These are phyloP conservation scores for Scolopax bukidnonensis DNA, from an alignment of 2,797 vertebrate species.

Conservation along the genomic window DNA sequence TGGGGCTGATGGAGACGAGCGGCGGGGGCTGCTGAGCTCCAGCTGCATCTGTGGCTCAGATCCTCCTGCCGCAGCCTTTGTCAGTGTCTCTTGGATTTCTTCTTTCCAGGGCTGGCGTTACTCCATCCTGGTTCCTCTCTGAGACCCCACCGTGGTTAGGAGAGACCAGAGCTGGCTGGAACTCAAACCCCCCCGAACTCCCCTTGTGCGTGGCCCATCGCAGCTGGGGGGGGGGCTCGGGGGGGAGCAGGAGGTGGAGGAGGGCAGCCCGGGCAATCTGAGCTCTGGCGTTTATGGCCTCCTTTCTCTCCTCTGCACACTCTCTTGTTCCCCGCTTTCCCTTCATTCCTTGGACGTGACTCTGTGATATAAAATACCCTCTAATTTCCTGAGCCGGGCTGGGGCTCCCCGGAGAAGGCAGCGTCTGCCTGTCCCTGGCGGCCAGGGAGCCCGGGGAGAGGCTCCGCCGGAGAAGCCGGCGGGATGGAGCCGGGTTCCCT, in stretches of 20 bases:
- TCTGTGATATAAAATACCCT: slow-evolving; percentile 50
- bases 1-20: background rate
- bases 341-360: slow-evolving; percentile 50
- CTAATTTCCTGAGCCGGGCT: slow-evolving; percentile 35
- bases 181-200: background rate
- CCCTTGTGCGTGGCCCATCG: background rate
- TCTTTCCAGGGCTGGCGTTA: background rate
- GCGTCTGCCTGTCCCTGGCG: background rate
- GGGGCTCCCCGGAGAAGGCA: slow-evolving; percentile 21
- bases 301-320: background rate
- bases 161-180: slow-evolving; percentile 17
- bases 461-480: background rate
- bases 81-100: background rate
- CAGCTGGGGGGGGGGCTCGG: slow-evolving; percentile 40
- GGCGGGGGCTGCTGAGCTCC: background rate
- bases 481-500: background rate
- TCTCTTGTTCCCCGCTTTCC: slow-evolving; percentile 17
- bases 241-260: slow-evolving; percentile 20
- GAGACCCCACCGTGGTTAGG: background rate
- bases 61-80: background rate
- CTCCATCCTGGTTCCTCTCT: background rate
- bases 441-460: background rate
- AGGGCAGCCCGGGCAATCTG: background rate
- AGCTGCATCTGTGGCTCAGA: background rate
- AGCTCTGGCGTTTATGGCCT: slow-evolving; percentile 7